phyloP scores from a whole-genome alignment of 2,888 invertebrate genomes.

The Agrochola litura region DNA sequence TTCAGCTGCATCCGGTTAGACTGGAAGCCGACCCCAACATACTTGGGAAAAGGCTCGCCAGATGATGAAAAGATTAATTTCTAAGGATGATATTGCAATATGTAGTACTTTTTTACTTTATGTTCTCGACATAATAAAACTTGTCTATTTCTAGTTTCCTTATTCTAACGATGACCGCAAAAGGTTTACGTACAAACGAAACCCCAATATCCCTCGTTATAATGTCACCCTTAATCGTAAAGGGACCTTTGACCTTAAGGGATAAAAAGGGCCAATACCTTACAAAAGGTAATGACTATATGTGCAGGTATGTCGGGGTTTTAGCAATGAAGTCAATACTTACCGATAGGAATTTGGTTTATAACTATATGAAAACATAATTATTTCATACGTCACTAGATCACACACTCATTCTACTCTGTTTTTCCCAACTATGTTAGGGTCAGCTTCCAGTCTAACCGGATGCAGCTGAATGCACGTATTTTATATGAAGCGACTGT shows the following conservation, averaged over 20 bases:
- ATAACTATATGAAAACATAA: neutral
- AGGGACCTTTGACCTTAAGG: slow-evolving; percentile 56
- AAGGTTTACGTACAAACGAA: slow-evolving; percentile 52
- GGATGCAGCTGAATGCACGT: neutral
- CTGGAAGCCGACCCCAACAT: too few relatives aligned
- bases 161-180: slow-evolving; percentile 52
- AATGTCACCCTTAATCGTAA: slow-evolving; percentile 48
- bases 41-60: too few relatives aligned
- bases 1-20: too few relatives aligned
- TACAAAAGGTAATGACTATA: slow-evolving; percentile 29
- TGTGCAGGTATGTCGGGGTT: neutral
- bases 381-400: too few relatives aligned
- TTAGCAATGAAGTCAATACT: neutral
- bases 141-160: slow-evolving; percentile 31
- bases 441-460: neutral
- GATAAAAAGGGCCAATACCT: slow-evolving; percentile 42
- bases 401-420: too few relatives aligned
- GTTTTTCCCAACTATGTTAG: neutral
- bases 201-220: slow-evolving; percentile 56
- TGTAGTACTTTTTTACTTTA: neutral
- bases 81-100: too few relatives aligned
- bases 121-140: neutral
- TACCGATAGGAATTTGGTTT: neutral
- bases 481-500: too few relatives aligned
- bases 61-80: too few relatives aligned